Evolutionary conservation across 2,888 invertebrate genomes (phyloP).

Genomic region (Agrotis ipsilon): DNA sequence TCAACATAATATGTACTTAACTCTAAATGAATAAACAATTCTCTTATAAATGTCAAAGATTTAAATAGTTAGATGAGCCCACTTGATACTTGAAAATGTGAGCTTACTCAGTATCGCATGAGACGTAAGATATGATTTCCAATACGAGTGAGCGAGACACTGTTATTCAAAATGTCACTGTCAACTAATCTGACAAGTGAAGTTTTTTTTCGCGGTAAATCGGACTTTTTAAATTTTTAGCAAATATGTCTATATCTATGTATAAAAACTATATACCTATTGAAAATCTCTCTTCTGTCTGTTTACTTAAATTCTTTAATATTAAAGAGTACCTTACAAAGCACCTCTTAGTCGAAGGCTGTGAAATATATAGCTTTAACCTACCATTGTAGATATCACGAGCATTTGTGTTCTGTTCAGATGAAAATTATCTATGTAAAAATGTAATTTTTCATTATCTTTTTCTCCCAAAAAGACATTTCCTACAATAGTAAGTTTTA

Average conservation of each 20-base stretch:
- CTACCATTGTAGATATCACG: conserved; percentile 83
- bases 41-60: conserved; percentile 8
- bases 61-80: neutral
- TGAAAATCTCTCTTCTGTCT: conserved; percentile 39
- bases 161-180: neutral
- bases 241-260: neutral
- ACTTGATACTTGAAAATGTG: too few relatives aligned
- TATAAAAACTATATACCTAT: conserved; percentile 16
- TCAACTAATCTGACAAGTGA: neutral
- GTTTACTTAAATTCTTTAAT: conserved; percentile 38
- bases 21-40: conserved; percentile 1
- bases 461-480: too few relatives aligned
- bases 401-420: conserved; percentile 45
- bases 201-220: neutral
- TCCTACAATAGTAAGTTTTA: too few relatives aligned
- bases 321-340: conserved; percentile 67
- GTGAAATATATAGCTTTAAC: conserved; percentile 90
- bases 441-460: too few relatives aligned
- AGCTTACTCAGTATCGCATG: neutral
- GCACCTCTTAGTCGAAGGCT: conserved; percentile 88
- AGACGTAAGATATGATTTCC: neutral
- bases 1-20: neutral
- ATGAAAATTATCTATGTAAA: conserved; percentile 30
- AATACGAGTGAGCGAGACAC: neutral
- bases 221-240: neutral